phyloP scores from a whole-genome alignment of 1,140 invertebrate species.

The Polypedilum vanderplanki region DNA sequence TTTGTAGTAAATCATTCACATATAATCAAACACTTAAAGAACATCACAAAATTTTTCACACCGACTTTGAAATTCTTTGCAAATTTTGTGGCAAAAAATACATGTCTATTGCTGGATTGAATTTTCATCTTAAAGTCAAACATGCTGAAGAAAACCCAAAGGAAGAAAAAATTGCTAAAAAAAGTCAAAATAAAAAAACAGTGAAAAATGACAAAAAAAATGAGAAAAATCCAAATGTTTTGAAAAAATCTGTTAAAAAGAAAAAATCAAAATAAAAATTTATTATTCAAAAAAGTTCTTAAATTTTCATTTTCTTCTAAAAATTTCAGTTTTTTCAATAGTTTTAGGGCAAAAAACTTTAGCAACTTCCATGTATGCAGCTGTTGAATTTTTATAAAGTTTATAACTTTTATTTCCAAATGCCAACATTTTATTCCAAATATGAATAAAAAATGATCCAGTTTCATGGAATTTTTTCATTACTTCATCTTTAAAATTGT shows the following conservation, averaged over 20 bases:
- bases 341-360: no score
- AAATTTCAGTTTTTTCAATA: no score
- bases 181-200: neutral
- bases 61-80: neutral
- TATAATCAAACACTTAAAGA: slow-evolving; percentile 3
- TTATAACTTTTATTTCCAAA: no score
- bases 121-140: neutral
- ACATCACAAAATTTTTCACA: neutral
- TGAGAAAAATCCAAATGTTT: neutral
- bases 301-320: no score
- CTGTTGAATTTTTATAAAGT: no score
- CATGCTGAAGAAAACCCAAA: neutral
- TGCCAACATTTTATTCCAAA: no score
- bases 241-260: neutral
- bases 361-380: no score
- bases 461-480: no score
- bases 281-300: neutral
- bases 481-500: no score
- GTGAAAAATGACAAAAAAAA: neutral
- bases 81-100: neutral
- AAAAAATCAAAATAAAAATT: neutral
- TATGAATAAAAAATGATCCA: no score
- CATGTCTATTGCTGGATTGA: neutral
- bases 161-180: neutral
- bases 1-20: neutral